Conservation (phyloP, 37 sponge, comb jelly and placozoan genomes). For the Chondrilla cf. caribensis region DNA sequence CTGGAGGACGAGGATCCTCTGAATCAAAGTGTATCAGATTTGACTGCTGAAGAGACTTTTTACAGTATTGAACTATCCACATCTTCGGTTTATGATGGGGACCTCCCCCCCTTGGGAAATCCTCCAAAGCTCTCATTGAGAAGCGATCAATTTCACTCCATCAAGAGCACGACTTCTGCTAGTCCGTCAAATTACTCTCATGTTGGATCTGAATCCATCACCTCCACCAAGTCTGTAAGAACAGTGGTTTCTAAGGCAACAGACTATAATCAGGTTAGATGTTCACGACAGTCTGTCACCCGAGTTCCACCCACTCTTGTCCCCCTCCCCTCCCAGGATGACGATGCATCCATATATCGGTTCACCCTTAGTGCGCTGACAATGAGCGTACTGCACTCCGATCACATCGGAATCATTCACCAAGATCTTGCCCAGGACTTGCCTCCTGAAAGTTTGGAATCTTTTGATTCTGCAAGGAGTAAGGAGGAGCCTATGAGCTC, state of each 20-base stretch:
- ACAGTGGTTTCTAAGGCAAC: no score
- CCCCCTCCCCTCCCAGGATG: no score
- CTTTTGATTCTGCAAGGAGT: background rate
- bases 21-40: conserved; percentile 1
- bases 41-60: background rate
- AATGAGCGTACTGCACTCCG: background rate
- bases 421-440: background rate
- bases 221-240: no score
- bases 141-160: no score
- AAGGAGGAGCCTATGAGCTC: background rate
- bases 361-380: background rate
- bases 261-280: no score
- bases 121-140: background rate
- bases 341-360: background rate
- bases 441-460: background rate
- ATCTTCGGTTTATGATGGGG: background rate
- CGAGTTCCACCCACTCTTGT: no score
- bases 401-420: background rate
- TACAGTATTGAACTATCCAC: conserved; percentile 5
- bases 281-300: no score
- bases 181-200: no score
- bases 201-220: no score
- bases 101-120: background rate
- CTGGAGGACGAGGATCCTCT: conserved; percentile 12
- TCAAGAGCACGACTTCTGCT: no score